Base-by-base conservation (phyloP, 2,797 vertebrate species). In the Craterocephalus amniculus region DNA sequence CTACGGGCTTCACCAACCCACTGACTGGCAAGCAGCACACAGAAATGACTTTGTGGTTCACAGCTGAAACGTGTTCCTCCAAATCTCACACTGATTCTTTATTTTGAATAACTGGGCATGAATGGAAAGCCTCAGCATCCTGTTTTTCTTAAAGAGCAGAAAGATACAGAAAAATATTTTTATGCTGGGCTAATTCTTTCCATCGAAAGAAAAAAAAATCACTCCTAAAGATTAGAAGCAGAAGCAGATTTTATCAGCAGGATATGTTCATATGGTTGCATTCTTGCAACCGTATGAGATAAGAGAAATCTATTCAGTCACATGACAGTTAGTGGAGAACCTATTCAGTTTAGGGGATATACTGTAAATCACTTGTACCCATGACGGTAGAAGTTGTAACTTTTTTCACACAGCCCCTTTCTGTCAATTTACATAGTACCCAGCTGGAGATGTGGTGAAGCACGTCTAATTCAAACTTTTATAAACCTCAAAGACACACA, bases 401-500 rank as follows among this genome's bases (percentile, higher is more conserved):
- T 82, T 70, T 79, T 68, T 73, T 65, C 78, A 72, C 79, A 79
- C 67, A 83, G 70, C 82, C 81, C 80, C 84, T 84, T 61, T 65
- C 90, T 85, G 85, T 81, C 83, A 84, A 87, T 91, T 93, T 91
- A 83, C 85, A 89, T 86, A 88, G 78, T 87, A 85, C 86, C 79
- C 90, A 92, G 89, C 90, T 92, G 90, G 89, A 90, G 87, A 87
- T 87, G 87, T 81, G 88, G 74, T 89, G 87, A 76, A 90, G 88
- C 90, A 88, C 84, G 90, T 88, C 92, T 87, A 91, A 91, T 91
- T 87, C 81, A 87, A 87, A 89, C 87, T 85, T 88, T 85, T 90
- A n/a, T 58, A 80, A 80, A 83, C 80, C 76, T 79, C 84, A 83
- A 84, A 90, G 88, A 89, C 88, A 89, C 85, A 89, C 84, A 88